A percentile compares a stretch with the other conserved stretches of the same genome.
Conservation (phyloP, 2,797 vertebrate species). For the Enoplosus armatus region DNA sequence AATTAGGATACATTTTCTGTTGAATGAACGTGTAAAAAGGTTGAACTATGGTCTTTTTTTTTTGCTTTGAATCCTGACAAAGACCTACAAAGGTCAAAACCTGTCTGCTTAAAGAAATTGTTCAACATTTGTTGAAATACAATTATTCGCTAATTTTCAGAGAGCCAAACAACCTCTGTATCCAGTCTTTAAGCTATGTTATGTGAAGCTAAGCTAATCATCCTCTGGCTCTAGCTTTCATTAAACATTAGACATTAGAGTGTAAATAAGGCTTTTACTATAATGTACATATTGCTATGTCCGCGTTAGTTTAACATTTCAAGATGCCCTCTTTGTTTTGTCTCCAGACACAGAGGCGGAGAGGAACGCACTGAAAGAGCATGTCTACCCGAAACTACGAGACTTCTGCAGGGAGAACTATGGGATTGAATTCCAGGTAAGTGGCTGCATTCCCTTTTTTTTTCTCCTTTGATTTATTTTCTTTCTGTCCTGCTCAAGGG, state of each 20-base stretch:
- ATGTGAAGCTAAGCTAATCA: constrained; percentile 3
- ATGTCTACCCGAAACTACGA: constrained; percentile 96
- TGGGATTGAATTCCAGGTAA: constrained; percentile 99
- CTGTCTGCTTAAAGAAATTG: not conserved
- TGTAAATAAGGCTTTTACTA: too few species aligned
- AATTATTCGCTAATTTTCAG: not conserved
- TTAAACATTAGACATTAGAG: too few species aligned
- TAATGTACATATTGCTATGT: not conserved
- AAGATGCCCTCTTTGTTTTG: constrained; percentile 35
- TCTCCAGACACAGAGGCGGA: constrained; percentile 95
- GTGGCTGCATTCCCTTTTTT: not conserved
- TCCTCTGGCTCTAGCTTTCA: not conserved
- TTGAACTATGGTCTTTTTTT: not conserved
- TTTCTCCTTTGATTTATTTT: not conserved
- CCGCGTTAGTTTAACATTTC: not conserved
- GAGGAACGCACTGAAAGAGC: constrained; percentile 94
- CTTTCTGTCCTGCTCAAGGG: not conserved
- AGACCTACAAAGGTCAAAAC: not conserved
- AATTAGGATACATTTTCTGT: not conserved
- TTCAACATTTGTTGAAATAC: not conserved
- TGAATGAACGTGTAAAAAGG: not conserved
- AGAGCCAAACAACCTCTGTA: not conserved
- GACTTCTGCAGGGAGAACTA: constrained; percentile 99
- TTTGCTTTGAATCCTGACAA: not conserved
- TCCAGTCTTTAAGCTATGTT: not conserved